Evolutionary conservation across 92 coral and sea anemone species (phyloP), one percentile per base, ranked within the genome.

Genomic region (Actinernus sp.): DNA sequence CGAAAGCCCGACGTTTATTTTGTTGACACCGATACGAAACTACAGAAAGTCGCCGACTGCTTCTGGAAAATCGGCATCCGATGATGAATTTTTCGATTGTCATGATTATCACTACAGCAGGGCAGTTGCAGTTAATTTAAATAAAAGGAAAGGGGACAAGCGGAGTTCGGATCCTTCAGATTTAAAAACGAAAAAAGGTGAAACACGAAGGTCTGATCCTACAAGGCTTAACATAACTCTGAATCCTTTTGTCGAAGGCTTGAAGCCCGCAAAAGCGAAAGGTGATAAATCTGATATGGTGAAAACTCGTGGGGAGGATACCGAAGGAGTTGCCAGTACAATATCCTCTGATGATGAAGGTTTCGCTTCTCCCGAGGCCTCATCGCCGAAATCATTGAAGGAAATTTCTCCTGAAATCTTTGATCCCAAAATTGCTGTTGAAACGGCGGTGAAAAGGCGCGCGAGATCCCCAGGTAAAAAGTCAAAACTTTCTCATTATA

Each of bases 281-380:
- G 8, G 41, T 6, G 41, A 6, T 34, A 5, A 7, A 23, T 6
- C 11, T 8, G n/a, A n/a, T n/a, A n/a, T n/a, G n/a, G n/a, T n/a
- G n/a, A n/a, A n/a, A n/a, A 9, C 52, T 12, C 10, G 52, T 8
- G 18, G 5, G 5, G 51, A 55, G 2, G 13, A 26, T 31, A 25
- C 34, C 54, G 40, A 19, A 26, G 43, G 5, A 4, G 9, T 54
- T 9, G 41, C 7, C 8, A 45, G 52, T 18, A 45, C 18, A 4
- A 9, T 53, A 30, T 70, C 78, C 4, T 52, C 60, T 17, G 43
- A 61, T 5, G 78, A 70, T 20, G 78, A 70, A 34, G 78, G 78
- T 1, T 70, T 70, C 28, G 78, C 78, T 10, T 70, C 78, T 13
- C 66, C 78, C 14, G 50, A 55, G 53, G 48, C 76, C 13, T 31